Percentiles rank a stretch among this genome's conserved stretches.
Conservation (phyloP, 2,888 invertebrate species). For the Portevinia maculata region DNA sequence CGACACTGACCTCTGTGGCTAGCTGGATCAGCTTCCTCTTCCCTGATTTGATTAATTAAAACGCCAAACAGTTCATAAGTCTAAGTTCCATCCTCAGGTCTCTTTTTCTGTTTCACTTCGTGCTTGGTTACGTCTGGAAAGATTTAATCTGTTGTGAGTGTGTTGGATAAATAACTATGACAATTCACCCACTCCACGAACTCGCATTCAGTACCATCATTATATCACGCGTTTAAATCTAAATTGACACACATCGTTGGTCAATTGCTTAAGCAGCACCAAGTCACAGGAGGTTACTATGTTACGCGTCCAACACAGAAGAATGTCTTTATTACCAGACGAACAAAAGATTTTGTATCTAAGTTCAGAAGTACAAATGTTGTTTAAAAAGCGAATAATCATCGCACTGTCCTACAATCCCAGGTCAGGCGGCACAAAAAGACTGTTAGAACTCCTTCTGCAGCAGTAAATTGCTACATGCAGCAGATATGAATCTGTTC, state of each 20-base stretch:
- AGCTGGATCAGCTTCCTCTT: slow-evolving; percentile 14
- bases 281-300: slow-evolving; percentile 64
- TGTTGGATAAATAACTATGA: slow-evolving; percentile 13
- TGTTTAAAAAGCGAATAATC: slow-evolving; percentile 12
- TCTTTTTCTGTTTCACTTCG: background rate
- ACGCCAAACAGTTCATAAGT: background rate
- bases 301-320: slow-evolving; percentile 40
- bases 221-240: slow-evolving; percentile 54
- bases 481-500: slow-evolving; percentile 29
- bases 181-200: slow-evolving; percentile 41
- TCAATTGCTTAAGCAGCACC: slow-evolving; percentile 60
- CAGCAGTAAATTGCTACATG: background rate
- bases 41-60: slow-evolving; percentile 20
- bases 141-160: slow-evolving; percentile 20
- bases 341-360: slow-evolving; percentile 2
- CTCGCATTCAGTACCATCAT: slow-evolving; percentile 39
- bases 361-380: slow-evolving; percentile 54
- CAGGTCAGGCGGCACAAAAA: background rate
- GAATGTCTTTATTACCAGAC: slow-evolving; percentile 25
- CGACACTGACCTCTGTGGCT: slow-evolving; percentile 10
- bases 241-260: slow-evolving; percentile 63
- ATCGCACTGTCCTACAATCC: slow-evolving; percentile 1
- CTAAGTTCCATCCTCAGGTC: background rate
- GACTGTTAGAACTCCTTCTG: background rate
- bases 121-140: slow-evolving; percentile 44